Percentiles rank a stretch among this genome's conserved stretches.
Conservation (phyloP, 23 tunicate species). For the Clavelina lepadiformis region DNA sequence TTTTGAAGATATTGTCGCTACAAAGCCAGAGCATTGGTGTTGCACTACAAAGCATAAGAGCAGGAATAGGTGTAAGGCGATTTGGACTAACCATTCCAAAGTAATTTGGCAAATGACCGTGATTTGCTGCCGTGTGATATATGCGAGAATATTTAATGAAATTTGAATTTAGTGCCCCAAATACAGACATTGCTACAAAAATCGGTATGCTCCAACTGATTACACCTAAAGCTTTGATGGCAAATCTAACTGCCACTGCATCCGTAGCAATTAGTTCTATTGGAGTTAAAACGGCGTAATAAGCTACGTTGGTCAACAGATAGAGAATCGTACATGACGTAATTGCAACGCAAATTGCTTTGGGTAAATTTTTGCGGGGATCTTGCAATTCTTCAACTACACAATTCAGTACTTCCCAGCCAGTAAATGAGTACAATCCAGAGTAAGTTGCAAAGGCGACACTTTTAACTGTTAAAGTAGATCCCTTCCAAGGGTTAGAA, state of each 20-base stretch:
- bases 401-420: constrained; percentile 80
- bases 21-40: constrained; percentile 51
- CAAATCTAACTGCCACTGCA: constrained; percentile 69
- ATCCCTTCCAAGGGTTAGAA: constrained; percentile 53
- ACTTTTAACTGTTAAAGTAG: constrained; percentile 23
- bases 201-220: constrained; percentile 53
- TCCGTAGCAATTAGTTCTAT: constrained; percentile 45
- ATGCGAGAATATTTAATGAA: constrained; percentile 60
- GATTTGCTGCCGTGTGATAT: constrained; percentile 61
- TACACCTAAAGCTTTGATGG: constrained; percentile 32
- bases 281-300: constrained; percentile 64
- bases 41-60: constrained; percentile 38
- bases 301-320: constrained; percentile 48
- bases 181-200: constrained; percentile 74
- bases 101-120: constrained; percentile 68
- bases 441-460: constrained; percentile 58
- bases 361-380: constrained; percentile 52
- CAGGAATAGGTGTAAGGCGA: constrained; percentile 62
- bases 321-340: constrained; percentile 47
- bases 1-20: constrained; percentile 62
- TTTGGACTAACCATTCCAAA: constrained; percentile 73
- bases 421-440: constrained; percentile 66
- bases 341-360: constrained; percentile 59
- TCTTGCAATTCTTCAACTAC: constrained; percentile 78
- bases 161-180: constrained; percentile 73